Base-by-base conservation (phyloP, 2,888 invertebrate genomes). In the Polietes domitor region DNA sequence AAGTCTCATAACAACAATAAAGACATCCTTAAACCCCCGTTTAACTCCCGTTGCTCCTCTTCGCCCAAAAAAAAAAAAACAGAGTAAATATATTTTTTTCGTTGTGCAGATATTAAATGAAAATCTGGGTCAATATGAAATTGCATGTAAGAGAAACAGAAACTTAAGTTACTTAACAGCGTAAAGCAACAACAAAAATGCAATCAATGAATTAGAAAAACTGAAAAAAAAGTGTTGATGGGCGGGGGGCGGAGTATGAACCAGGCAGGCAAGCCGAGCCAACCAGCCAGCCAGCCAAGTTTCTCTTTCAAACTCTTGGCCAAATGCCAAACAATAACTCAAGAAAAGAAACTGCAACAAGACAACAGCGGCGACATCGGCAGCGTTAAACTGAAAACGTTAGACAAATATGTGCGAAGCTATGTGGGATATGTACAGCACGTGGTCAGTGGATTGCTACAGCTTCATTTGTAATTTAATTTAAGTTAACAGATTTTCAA, bases 231-330 rank as follows among this genome's bases (percentile, higher is more conserved):
- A n/a, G n/a, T 37, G 65, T 17, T n/a, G n/a, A n/a, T n/a, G n/a
- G n/a, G n/a, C n/a, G 19, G 32, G 63, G 2, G 24, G 21, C 1
- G 12, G 26, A 1, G 63, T 28, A 28, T 28, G 32, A 28, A 12
- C 24, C 43, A 65, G 12, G 17, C 61, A 3, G 32, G 7, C 32
- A 7, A 61, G 28, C 61, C 61, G 6, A 63, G n/a, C n/a, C 37
- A 19, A 12, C 19, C 68, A 68, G 9, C 24, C 68, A 68, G 21
- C 68, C 43, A 68, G 41, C 65, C 78, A 83, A 84, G 84, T 84
- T 84, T 84, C 81, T 81, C 80, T 81, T 81, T 81, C 78, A 84
- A 76, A 81, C 53, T 78, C 75, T 84, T 84, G 81, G 84, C 78
- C 68, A 78, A 84, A 81, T 78, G 77, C 81, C 84, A 81, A 81